These are phyloP conservation scores for Meriones unguiculatus DNA, from an alignment of 2,113 vertebrate species.

Conservation along the genomic window DNA sequence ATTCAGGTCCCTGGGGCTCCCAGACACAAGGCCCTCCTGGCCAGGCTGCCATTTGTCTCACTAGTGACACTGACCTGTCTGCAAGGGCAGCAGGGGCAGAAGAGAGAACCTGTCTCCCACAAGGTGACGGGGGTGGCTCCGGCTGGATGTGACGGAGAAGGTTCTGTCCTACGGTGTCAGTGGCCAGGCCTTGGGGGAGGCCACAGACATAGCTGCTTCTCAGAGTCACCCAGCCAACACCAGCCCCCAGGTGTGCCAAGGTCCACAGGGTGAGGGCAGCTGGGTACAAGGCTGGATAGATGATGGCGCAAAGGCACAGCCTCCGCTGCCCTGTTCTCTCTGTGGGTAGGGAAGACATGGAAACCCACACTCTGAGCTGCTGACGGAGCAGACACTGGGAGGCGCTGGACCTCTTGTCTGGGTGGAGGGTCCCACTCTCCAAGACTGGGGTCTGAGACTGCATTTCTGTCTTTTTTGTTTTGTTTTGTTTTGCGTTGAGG, in stretches of 20 bases:
- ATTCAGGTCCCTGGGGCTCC: not conserved
- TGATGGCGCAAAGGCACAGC: not conserved
- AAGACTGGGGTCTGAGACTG: not conserved
- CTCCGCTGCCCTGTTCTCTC: accelerated
- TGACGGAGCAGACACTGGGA: not conserved
- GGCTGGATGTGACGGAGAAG: not conserved
- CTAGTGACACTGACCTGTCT: not conserved
- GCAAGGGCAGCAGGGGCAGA: not conserved
- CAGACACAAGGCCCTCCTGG: not conserved
- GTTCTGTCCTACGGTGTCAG: not conserved
- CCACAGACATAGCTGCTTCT: too few relatives aligned
- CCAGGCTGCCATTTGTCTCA: not conserved
- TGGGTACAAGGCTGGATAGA: not conserved
- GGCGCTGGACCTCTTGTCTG: too few relatives aligned
- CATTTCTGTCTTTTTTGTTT: too few relatives aligned
- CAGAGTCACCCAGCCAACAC: not conserved
- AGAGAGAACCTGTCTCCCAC: not conserved
- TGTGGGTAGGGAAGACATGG: accelerated
- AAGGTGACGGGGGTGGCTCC: not conserved
- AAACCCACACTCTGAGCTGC: not conserved
- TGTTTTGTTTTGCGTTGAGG: too few relatives aligned
- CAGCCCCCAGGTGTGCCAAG: not conserved
- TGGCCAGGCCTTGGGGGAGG: not conserved
- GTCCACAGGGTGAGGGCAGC: not conserved
- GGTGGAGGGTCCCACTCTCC: not conserved